Percentiles rank a stretch among this genome's conserved stretches.
These are phyloP conservation scores for Trachelus troglodyta DNA, from an alignment of 2,888 invertebrate species.

Conservation along the genomic window DNA sequence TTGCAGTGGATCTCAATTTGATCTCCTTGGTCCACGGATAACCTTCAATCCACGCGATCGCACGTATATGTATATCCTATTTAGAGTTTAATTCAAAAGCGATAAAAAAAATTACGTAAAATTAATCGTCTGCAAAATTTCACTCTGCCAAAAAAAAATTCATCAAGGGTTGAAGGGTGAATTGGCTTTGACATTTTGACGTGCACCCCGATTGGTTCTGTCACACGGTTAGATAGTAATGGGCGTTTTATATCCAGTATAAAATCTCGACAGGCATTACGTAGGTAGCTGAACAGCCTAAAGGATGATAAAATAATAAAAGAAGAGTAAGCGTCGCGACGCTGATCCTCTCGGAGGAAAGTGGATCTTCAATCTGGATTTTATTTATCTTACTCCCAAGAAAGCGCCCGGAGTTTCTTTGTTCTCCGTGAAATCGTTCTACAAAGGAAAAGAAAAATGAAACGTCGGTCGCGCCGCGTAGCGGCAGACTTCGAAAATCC, in stretches of 20 bases:
- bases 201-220: background rate
- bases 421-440: background rate
- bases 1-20: background rate
- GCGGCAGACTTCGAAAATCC: too few relatives aligned
- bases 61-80: background rate
- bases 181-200: background rate
- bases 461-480: too few relatives aligned
- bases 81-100: background rate
- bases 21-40: background rate
- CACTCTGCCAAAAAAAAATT: background rate
- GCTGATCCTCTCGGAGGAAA: background rate
- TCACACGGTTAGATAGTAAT: background rate
- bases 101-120: background rate
- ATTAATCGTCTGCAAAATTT: too few relatives aligned
- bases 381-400: background rate
- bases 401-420: background rate
- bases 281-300: background rate
- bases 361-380: background rate
- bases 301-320: background rate
- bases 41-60: background rate
- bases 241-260: background rate
- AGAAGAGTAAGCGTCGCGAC: background rate
- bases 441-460: background rate
- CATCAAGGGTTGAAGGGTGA: background rate
- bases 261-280: background rate